Percentiles rank a stretch among this genome's conserved stretches.
Conservation (phyloP, 30 jellyfish, hydroid and myxozoan genomes). For the Phacellophora camtschatica region DNA sequence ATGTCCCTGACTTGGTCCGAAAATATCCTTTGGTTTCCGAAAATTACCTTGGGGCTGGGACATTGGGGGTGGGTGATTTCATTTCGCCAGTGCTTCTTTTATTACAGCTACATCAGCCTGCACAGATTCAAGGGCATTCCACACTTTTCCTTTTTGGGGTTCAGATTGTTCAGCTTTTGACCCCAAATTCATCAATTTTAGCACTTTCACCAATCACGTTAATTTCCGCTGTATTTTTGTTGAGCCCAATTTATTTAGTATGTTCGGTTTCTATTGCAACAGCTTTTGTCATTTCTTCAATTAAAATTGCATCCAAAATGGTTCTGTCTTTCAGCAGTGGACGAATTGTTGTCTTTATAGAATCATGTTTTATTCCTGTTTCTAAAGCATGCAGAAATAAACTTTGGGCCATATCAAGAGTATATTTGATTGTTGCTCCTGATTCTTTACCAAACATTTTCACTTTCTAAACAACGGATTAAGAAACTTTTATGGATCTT, state of each 20-base stretch:
- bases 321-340: conserved; percentile 10
- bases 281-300: conserved; percentile 14
- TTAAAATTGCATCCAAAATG: conserved; percentile 15
- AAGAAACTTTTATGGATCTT: neutral
- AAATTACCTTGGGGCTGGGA: too few species aligned
- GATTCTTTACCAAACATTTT: conserved; percentile 11
- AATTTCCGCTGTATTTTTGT: conserved; percentile 18
- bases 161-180: neutral
- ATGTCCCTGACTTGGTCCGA: neutral
- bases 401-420: conserved; percentile 42
- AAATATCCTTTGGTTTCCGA: too few species aligned
- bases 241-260: conserved; percentile 12
- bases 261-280: conserved; percentile 43
- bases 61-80: neutral
- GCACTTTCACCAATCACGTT: conserved; percentile 2
- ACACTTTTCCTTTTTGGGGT: conserved; percentile 14
- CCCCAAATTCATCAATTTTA: neutral
- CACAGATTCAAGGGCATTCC: conserved; percentile 5
- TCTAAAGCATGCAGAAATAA: conserved; percentile 38
- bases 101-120: neutral
- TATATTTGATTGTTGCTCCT: conserved; percentile 28
- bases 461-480: conserved; percentile 18
- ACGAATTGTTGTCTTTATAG: neutral
- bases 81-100: neutral
- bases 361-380: conserved; percentile 11